A percentile compares a stretch with the other conserved stretches of the same genome.
Conservation (phyloP, 2,888 invertebrate species). For the Drosophila aldrichi region DNA sequence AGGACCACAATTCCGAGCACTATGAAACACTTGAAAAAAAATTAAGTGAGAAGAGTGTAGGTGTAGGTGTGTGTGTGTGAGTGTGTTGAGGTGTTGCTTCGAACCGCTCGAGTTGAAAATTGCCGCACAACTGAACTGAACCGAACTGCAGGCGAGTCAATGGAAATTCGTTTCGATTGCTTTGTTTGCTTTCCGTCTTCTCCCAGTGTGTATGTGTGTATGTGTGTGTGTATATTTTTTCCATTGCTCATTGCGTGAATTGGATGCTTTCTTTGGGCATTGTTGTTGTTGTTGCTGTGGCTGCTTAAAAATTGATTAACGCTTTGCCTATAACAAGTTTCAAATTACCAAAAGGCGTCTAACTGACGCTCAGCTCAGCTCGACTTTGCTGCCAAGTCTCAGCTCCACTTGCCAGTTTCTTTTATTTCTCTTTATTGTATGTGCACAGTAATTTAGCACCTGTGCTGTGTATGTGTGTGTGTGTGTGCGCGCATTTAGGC, state of each 20-base stretch:
- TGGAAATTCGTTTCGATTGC: constrained; percentile 41
- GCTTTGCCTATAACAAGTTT: constrained; percentile 75
- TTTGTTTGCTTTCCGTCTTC: constrained; percentile 25
- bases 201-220: neutral
- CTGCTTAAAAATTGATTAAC: constrained; percentile 74
- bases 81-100: constrained; percentile 15
- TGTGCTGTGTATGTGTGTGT: constrained; percentile 10
- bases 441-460: constrained; percentile 65
- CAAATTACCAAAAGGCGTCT: constrained; percentile 76
- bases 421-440: constrained; percentile 34
- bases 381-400: constrained; percentile 8
- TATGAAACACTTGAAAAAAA: constrained; percentile 40
- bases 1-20: constrained; percentile 21
- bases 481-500: neutral
- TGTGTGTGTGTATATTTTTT: constrained; percentile 10
- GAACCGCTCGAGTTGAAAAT: constrained; percentile 74
- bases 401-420: constrained; percentile 36
- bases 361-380: constrained; percentile 51
- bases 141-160: constrained; percentile 37
- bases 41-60: neutral
- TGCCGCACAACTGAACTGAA: constrained; percentile 70
- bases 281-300: constrained; percentile 26
- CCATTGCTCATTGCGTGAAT: constrained; percentile 38
- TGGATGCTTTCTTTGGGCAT: constrained; percentile 43
- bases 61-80: neutral